These are phyloP conservation scores for Scortum barcoo DNA, from an alignment of 2,113 vertebrate species.

Conservation along the genomic window DNA sequence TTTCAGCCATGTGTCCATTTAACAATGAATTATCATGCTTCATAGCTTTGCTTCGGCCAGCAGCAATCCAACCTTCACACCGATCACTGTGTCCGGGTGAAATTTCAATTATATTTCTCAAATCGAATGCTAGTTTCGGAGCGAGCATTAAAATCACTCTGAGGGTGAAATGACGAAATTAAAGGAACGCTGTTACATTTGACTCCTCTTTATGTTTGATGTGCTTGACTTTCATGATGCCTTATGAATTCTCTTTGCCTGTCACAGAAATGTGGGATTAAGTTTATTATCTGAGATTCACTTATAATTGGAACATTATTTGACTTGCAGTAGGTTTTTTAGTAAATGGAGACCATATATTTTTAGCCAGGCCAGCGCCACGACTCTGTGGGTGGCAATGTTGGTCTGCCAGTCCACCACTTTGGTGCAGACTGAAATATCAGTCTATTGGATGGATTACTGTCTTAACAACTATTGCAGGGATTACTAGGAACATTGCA, in stretches of 20 bases:
- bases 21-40: constrained; percentile 49
- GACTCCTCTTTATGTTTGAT: constrained; percentile 27
- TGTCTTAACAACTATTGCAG: background rate
- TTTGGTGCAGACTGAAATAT: background rate
- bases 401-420: no score
- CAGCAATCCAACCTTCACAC: constrained; percentile 29
- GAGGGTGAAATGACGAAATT: constrained; percentile 52
- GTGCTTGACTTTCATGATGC: constrained; percentile 26
- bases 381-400: background rate
- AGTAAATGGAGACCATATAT: constrained; percentile 8
- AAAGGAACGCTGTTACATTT: constrained; percentile 16
- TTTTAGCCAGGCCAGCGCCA: background rate
- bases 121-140: constrained; percentile 7
- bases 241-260: constrained; percentile 18
- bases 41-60: constrained; percentile 14
- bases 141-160: constrained; percentile 28
- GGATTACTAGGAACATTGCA: no score
- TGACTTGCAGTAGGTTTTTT: background rate
- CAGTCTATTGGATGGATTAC: background rate
- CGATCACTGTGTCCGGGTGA: constrained; percentile 19
- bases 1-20: constrained; percentile 73
- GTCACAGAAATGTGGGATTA: constrained; percentile 17
- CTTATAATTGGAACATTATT: constrained; percentile 21
- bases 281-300: constrained; percentile 4
- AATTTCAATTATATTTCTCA: constrained; percentile 39